Evolutionary conservation across 2,797 vertebrate genomes (phyloP).

Genomic region (Mormyrops boulengeri): DNA sequence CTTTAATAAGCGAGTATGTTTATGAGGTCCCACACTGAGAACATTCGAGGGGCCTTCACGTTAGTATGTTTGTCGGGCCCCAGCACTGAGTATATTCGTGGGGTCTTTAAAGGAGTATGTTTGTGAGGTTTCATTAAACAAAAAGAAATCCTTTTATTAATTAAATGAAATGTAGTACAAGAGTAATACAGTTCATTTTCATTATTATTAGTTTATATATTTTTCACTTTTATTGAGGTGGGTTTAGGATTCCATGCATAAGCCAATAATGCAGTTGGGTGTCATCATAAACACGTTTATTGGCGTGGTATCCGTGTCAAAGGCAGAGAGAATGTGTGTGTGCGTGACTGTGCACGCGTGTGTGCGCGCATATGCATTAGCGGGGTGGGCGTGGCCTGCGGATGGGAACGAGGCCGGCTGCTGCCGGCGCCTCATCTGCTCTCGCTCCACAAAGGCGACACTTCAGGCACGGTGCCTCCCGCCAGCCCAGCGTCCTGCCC

Average conservation of each 20-base stretch:
- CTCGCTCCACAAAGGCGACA: not conserved
- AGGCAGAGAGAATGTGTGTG: not conserved
- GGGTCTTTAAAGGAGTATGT: not conserved
- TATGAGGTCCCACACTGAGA: not conserved
- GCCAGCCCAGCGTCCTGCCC: not conserved
- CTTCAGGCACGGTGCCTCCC: not conserved
- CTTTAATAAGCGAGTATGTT: not conserved
- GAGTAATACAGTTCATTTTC: not conserved
- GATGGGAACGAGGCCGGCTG: conserved; percentile 1
- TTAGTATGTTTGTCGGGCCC: not conserved
- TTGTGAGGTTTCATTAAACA: not conserved
- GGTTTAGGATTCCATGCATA: not conserved
- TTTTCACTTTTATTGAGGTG: not conserved
- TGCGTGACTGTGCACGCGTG: not conserved
- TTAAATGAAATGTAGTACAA: not conserved
- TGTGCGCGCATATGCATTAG: not conserved
- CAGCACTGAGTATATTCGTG: not conserved
- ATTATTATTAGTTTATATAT: not conserved
- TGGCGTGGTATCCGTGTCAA: not conserved
- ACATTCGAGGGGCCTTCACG: not conserved
- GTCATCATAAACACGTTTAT: not conserved
- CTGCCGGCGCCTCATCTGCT: not conserved
- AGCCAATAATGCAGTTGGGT: not conserved
- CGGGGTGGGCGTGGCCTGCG: not conserved
- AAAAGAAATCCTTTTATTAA: not conserved